phyloP scores from a whole-genome alignment of 2,888 invertebrate species.

The Dendrolimus houi region DNA sequence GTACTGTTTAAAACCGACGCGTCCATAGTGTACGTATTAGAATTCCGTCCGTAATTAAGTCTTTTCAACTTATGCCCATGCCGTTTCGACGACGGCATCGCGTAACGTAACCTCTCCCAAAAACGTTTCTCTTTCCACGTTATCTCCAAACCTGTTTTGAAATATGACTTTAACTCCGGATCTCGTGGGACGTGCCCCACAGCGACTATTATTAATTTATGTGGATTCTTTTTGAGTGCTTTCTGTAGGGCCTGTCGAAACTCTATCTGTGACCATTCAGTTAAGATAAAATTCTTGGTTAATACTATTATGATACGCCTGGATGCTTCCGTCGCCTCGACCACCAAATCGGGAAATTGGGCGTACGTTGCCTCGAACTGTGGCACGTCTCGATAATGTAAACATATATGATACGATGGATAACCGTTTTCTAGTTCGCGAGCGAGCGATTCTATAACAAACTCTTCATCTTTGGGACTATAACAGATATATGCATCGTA shows the following conservation, averaged over 20 bases:
- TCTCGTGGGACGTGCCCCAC: conserved; percentile 89
- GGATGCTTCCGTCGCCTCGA: conserved; percentile 92
- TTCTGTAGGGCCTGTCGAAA: conserved; percentile 93
- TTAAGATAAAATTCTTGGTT: conserved; percentile 91
- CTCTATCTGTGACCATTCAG: conserved; percentile 95
- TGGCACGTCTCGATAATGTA: conserved; percentile 91
- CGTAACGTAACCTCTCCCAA: conserved; percentile 95
- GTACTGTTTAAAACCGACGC: conserved; percentile 78
- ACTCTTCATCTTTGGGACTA: conserved; percentile 93
- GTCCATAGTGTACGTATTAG: conserved; percentile 91
- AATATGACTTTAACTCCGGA: conserved; percentile 90
- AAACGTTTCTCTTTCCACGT: conserved; percentile 94
- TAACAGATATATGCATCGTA: conserved; percentile 97
- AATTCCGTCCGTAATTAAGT: conserved; percentile 85
- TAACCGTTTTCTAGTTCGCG: conserved; percentile 89
- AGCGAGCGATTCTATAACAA: conserved; percentile 89
- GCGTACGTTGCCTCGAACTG: conserved; percentile 82
- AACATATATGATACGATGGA: conserved; percentile 88
- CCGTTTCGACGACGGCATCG: conserved; percentile 89
- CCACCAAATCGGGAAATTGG: conserved; percentile 83
- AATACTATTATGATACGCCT: conserved; percentile 91
- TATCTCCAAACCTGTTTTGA: conserved; percentile 91
- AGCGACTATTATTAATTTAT: conserved; percentile 90
- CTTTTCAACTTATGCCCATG: conserved; percentile 72
- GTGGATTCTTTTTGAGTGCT: conserved; percentile 87